phyloP scores from a whole-genome alignment of 2,113 vertebrate genomes.

The Epinephelus moara region DNA sequence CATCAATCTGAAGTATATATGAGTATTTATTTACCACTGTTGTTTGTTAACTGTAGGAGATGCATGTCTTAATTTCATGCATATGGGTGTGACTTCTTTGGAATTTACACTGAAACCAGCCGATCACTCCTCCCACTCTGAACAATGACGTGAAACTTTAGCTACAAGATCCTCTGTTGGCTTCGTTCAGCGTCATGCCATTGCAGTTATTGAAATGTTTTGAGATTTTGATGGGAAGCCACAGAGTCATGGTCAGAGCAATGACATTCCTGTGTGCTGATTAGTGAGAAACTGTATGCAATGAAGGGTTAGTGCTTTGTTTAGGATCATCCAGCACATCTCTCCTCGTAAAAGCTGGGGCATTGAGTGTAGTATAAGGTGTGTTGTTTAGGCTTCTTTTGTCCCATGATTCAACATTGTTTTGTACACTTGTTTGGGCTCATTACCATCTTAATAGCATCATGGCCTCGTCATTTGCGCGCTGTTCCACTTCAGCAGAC shows the following conservation, averaged over 20 bases:
- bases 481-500: constrained; percentile 76
- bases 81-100: constrained; percentile 48
- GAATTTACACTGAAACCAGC: constrained; percentile 76
- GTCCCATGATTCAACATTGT: constrained; percentile 55
- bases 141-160: constrained; percentile 57
- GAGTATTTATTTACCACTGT: background rate
- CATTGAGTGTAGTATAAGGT: constrained; percentile 36
- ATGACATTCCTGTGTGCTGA: constrained; percentile 61
- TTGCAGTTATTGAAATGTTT: constrained; percentile 27
- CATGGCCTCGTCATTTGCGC: constrained; percentile 63
- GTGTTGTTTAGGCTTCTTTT: constrained; percentile 61
- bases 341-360: constrained; percentile 17
- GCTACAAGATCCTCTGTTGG: background rate
- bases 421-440: constrained; percentile 68
- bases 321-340: constrained; percentile 18
- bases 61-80: background rate
- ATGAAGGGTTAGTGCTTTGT: constrained; percentile 63
- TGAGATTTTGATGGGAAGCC: constrained; percentile 30
- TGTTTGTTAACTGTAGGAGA: background rate
- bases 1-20: background rate
- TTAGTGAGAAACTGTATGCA: constrained; percentile 53
- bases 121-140: constrained; percentile 53
- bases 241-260: constrained; percentile 15
- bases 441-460: constrained; percentile 81
- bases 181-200: background rate